Evolutionary conservation across 2,888 invertebrate species (phyloP), one percentile per base, ranked within the genome.

Genomic region (Eustalomyia histrio): DNA sequence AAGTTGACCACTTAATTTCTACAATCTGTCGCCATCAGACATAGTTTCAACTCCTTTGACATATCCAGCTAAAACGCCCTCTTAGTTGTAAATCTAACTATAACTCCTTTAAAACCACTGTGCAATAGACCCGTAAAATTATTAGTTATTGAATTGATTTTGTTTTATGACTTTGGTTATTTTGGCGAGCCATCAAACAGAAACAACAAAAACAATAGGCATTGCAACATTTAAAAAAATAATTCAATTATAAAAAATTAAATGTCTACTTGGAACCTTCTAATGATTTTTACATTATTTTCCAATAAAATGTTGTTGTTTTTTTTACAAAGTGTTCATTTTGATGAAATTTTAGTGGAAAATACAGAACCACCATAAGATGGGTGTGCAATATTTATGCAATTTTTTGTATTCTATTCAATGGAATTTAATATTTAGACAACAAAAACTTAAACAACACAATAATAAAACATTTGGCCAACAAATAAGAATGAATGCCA

Each of bases 391-490:
- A 47, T 61, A 29, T 29, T 29, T 29, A 50, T 65, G 65, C 67
- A 67, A 78, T 60, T 29, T 29, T 29, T 29, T 29, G 1, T 29
- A 1, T 6, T 29, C 29, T 6, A 7, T 29, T 29, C 29, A 29
- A 67, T 61, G 64, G 57, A 74, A 74, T 64, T 58, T 16, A 68
- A 79, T 74, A 74, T 57, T 29, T 55, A 63, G 39, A 64, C 64
- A 68, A 63, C n/a, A 47, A 1, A 9, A 39, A 29, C 29, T 29
- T 29, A 1, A 39, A 39, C 39, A 10, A 12, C 2, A 39, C 47
- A 72, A 58, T 43, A 63, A 35, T 61, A 35, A 61, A 61, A 47
- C 60, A 39, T 69, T n/a, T 50, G n/a, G 18, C 39, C 58, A 58
- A 39, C 52, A 60, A 43, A 47, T n/a, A n/a, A 1, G 5, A 6